Evolutionary conservation across 2,888 invertebrate genomes (phyloP), one percentile per base, ranked within the genome.

Genomic region (Biston stratarius): DNA sequence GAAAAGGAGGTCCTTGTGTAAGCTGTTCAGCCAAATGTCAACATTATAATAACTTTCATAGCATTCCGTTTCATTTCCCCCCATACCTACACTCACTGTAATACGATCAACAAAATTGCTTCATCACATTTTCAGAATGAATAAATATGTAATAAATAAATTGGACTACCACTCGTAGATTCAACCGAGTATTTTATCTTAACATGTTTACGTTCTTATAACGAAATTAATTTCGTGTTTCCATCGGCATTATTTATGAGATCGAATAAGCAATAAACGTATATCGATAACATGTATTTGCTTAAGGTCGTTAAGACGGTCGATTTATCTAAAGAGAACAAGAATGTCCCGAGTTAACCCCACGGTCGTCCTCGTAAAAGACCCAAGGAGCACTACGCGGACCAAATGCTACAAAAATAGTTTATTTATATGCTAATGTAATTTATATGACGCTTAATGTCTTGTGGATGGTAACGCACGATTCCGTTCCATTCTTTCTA

Each of bases 381-480:
- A 87, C 80, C 86, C 86, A 84, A 88, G 85, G 83, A 84, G 87
- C 86, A 86, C 87, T 82, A 80, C 83, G 84, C 83, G 82, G 82
- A 86, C 87, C 86, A 76, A 77, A 87, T 83, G 85, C 91, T 90
- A 92, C 93, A 91, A 91, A 93, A 92, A 93, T 94, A 92, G 92
- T 94, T 94, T 93, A 94, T 94, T 93, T 94, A 94, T 93, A 94
- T 93, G 94, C 91, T 92, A 94, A 94, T 93, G 94, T 94, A 92
- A 94, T 93, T 94, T 94, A 94, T 94, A 93, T 92, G 92, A 93
- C 90, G 92, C 89, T 93, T 93, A 94, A 93, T 93, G 92, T 92
- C 92, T 92, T 88, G 86, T 91, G 88, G 89, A 85, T 90, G 92
- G 92, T 93, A 94, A 92, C 91, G 92, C 93, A 94, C 93, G 92